Evolutionary conservation across 2,888 invertebrate species (phyloP).

Genomic region (Ditylenchus weischeri): DNA sequence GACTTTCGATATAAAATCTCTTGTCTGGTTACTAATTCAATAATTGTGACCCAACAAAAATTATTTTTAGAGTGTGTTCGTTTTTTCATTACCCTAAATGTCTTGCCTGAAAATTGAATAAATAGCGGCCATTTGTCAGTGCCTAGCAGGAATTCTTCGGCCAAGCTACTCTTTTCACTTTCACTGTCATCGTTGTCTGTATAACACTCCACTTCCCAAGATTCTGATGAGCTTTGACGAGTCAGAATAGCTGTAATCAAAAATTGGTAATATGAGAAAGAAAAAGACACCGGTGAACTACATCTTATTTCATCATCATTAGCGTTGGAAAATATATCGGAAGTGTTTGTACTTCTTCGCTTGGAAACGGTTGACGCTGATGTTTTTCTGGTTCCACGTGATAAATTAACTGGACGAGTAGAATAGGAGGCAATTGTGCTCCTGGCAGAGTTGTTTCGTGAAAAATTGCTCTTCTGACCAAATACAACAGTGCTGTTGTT

Average conservation of each 20-base stretch:
- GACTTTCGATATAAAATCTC: no score
- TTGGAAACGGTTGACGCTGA: conserved; percentile 4
- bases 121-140: conserved; percentile 35
- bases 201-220: conserved; percentile 18
- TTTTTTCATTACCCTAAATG: background rate
- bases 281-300: background rate
- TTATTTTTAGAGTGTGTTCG: no score
- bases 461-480: background rate
- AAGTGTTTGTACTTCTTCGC: background rate
- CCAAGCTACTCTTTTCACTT: conserved; percentile 16
- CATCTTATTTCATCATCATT: conserved; percentile 6
- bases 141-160: conserved; percentile 2
- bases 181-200: conserved; percentile 1
- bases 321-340: background rate
- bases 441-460: background rate
- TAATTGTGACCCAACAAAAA: no score
- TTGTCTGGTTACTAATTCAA: no score
- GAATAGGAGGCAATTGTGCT: background rate
- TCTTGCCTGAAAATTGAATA: conserved; percentile 30
- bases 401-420: background rate
- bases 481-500: background rate
- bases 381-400: background rate
- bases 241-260: background rate
- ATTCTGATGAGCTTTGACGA: conserved; percentile 9
- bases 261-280: background rate